Evolutionary conservation across 2,797 vertebrate genomes (phyloP).

Genomic region (Intellagama lesueurii): DNA sequence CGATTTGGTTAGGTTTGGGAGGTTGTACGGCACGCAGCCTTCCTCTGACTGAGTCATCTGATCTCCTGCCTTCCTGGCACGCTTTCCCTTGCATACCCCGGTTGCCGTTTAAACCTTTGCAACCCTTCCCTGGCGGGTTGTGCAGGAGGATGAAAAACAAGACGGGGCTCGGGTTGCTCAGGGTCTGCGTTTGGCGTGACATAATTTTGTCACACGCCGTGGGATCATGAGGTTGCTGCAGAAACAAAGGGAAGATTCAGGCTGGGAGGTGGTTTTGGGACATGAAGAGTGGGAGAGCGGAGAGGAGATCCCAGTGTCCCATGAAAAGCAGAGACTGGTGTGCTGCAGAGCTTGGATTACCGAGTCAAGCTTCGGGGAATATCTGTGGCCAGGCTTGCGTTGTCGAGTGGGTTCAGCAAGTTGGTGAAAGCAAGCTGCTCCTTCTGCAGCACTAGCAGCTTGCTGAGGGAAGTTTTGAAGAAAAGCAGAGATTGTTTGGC

Average conservation of each 20-base stretch:
- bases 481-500: background rate
- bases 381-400: background rate
- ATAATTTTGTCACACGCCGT: background rate
- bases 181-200: background rate
- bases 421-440: background rate
- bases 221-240: background rate
- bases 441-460: background rate
- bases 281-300: too few species aligned
- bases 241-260: conserved; percentile 2
- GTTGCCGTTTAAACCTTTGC: background rate
- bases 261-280: background rate
- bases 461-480: background rate
- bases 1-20: too few species aligned
- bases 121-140: background rate
- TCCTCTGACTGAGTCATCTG: too few species aligned
- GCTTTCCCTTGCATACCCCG: too few species aligned
- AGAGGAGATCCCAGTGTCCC: background rate
- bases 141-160: background rate
- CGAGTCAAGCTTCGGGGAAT: background rate
- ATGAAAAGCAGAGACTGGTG: background rate
- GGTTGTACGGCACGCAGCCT: too few species aligned
- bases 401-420: background rate
- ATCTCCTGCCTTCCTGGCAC: background rate
- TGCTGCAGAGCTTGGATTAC: background rate
- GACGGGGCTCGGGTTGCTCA: background rate